These are phyloP conservation scores for Catocala sponsa DNA, from an alignment of 2,888 invertebrate species.

Conservation along the genomic window DNA sequence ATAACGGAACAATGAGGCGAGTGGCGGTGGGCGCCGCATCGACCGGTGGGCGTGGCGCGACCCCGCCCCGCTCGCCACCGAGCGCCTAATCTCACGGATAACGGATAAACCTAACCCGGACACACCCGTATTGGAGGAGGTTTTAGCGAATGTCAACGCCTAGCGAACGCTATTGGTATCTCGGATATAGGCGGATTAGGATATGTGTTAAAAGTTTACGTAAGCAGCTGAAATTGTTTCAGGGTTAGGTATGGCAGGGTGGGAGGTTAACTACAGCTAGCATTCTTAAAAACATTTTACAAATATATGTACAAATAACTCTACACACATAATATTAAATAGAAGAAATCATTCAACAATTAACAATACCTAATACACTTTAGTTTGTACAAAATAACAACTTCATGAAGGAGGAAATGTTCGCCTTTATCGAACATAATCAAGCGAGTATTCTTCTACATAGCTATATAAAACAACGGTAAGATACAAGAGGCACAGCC, in stretches of 20 bases:
- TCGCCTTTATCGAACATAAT: neutral
- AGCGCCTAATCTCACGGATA: conserved; percentile 85
- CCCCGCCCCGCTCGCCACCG: conserved; percentile 82
- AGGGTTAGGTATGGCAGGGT: conserved; percentile 32
- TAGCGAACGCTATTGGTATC: conserved; percentile 81
- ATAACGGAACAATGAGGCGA: conserved; percentile 81
- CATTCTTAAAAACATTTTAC: too few relatives aligned
- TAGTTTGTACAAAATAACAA: neutral
- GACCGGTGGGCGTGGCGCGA: conserved; percentile 85
- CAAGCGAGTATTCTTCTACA: neutral
- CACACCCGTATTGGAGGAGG: conserved; percentile 81
- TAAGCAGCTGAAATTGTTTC: conserved; percentile 51
- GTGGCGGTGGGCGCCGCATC: conserved; percentile 73
- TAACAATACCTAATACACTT: neutral
- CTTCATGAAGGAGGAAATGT: neutral
- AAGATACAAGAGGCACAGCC: conserved; percentile 26
- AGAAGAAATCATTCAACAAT: too few relatives aligned
- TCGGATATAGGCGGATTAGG: conserved; percentile 82
- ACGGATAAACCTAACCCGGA: conserved; percentile 83
- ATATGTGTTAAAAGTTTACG: conserved; percentile 65
- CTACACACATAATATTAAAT: too few relatives aligned
- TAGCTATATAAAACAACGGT: conserved; percentile 2
- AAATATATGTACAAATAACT: too few relatives aligned
- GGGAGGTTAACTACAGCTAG: conserved; percentile 7
- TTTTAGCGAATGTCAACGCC: conserved; percentile 78